These are phyloP conservation scores for Herpailurus yagouaroundi DNA, from an alignment of 2,113 vertebrate species.

Conservation along the genomic window DNA sequence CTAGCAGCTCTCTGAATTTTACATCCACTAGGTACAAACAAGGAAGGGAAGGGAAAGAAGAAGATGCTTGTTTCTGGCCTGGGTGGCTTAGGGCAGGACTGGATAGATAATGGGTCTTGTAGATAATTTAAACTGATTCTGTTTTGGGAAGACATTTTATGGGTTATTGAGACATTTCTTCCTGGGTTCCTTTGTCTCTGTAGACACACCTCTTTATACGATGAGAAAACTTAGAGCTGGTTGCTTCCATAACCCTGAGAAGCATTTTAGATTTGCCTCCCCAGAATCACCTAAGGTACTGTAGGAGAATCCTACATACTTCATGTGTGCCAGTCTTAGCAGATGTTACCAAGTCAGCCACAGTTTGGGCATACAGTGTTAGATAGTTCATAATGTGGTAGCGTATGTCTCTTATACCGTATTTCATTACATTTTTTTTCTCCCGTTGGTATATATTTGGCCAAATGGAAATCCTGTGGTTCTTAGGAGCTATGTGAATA, in stretches of 20 bases:
- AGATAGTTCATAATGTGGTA: background rate
- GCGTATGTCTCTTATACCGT: background rate
- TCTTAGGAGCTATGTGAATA: background rate
- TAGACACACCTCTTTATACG: background rate
- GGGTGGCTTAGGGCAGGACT: background rate
- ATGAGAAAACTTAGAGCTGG: background rate
- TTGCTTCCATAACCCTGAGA: background rate
- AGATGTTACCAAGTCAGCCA: background rate
- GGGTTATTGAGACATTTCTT: background rate
- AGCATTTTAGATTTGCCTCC: background rate
- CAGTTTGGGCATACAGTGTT: background rate
- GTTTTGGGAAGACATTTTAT: background rate
- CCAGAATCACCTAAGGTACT: no score
- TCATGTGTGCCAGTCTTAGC: background rate
- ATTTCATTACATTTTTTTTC: background rate
- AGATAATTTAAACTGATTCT: background rate
- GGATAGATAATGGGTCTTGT: background rate
- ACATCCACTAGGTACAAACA: background rate
- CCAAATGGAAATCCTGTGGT: background rate
- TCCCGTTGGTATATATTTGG: background rate
- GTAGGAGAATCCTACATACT: background rate
- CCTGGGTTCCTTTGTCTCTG: background rate
- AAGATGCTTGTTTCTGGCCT: background rate
- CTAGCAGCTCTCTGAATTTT: background rate
- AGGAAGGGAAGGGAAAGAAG: background rate